Percentiles rank a stretch among this genome's conserved stretches.
Evolutionary conservation across 2,888 invertebrate genomes (phyloP).

Genomic region (Laspeyria flexula): DNA sequence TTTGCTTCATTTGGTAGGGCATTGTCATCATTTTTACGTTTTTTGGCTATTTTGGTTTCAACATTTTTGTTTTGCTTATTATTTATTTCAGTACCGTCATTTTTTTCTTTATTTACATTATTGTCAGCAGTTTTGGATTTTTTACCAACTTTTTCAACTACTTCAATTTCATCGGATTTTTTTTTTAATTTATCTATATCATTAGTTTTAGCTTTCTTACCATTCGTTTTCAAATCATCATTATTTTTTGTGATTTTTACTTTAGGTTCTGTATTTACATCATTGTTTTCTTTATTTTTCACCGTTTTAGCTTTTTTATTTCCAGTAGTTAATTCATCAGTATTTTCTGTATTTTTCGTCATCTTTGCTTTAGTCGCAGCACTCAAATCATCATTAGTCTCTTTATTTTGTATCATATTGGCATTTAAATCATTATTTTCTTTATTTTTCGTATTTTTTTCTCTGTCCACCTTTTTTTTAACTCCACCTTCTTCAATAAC

Average conservation of each 20-base stretch:
- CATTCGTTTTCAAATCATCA: constrained; percentile 13
- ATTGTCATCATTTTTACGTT: constrained; percentile 1
- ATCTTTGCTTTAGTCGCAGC: background rate
- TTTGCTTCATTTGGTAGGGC: constrained; percentile 2
- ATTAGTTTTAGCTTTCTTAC: constrained; percentile 11
- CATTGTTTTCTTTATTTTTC: constrained; percentile 7
- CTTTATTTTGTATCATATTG: no score
- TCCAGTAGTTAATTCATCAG: no score
- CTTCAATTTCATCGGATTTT: constrained; percentile 1
- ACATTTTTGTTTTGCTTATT: background rate
- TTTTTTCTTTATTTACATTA: constrained; percentile 14
- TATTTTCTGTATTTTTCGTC: constrained; percentile 4
- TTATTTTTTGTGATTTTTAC: background rate
- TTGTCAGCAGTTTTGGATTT: constrained; percentile 20
- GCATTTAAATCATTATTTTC: constrained; percentile 14
- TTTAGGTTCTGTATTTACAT: background rate
- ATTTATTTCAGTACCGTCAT: constrained; percentile 17
- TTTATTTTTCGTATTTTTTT: background rate
- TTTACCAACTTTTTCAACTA: background rate
- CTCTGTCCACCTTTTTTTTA: constrained; percentile 8
- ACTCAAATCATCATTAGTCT: constrained; percentile 7
- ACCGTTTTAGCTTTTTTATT: background rate
- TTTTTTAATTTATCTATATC: constrained; percentile 4
- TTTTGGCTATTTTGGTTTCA: constrained; percentile 1
- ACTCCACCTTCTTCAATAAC: background rate